Conservation (phyloP, 2,888 invertebrate species). For the Leptopilina drosophilae region DNA sequence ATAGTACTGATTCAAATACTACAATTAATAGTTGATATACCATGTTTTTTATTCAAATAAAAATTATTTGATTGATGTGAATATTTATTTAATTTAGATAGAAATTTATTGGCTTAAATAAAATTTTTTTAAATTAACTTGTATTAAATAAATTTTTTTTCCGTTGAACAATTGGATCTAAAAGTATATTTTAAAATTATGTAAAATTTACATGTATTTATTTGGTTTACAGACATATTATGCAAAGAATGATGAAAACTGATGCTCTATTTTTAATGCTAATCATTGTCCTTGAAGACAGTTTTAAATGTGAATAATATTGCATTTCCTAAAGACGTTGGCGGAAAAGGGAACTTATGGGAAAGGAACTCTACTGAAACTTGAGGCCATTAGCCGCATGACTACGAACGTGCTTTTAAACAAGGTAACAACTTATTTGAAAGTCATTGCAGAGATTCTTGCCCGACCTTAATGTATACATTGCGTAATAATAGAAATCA, state of each 20-base stretch:
- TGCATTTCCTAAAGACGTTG: conserved; percentile 23
- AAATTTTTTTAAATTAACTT: too few species aligned
- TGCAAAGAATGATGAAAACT: neutral
- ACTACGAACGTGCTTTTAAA: conserved; percentile 4
- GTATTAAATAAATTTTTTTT: too few species aligned
- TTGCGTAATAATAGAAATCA: conserved; percentile 55
- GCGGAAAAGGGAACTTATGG: conserved; percentile 32
- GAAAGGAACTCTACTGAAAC: conserved; percentile 35
- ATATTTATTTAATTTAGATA: too few species aligned
- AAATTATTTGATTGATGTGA: too few species aligned
- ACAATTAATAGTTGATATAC: too few species aligned
- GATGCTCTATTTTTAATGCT: neutral
- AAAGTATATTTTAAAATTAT: too few species aligned
- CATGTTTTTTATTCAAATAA: too few species aligned
- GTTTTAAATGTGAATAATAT: conserved; percentile 2
- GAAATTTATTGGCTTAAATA: too few species aligned
- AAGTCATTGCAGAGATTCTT: conserved; percentile 48
- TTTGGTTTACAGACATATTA: too few species aligned
- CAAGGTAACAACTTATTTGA: conserved; percentile 42
- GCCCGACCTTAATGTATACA: conserved; percentile 49
- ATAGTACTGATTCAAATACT: too few species aligned
- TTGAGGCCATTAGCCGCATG: conserved; percentile 37
- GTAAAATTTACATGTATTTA: too few species aligned
- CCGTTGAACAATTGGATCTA: too few species aligned
- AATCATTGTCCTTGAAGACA: neutral